Base-by-base conservation (phyloP, 2,888 invertebrate species). In the Agrochola litura region DNA sequence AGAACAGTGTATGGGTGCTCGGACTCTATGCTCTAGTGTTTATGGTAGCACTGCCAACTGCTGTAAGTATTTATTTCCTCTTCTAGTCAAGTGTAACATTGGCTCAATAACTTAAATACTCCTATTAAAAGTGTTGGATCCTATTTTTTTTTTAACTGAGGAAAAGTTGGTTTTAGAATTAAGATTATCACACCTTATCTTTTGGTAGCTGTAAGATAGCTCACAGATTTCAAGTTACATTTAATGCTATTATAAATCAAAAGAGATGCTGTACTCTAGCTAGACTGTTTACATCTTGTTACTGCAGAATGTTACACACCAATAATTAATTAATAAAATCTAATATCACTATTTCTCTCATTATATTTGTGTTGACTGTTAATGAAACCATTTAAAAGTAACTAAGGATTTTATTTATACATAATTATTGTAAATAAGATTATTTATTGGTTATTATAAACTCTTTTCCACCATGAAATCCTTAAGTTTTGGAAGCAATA, bases 1-100 rank as follows among this genome's bases (percentile, higher is more conserved):
- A 99, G 95, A 99, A 99, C 94, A 99, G 99, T 87, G 98, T 99
- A 43, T 99, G 99, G 99, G 99, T 99, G 10, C 97, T 99, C 69
- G 99, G 99, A 6, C 97, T 99, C 2, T 99, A 99, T 96, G 99
- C 98, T 8, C 97, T 99, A 71, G 98, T 99, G 1, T 99, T 99
- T 94, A 99, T 99, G 99, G 98, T 99, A 76, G 99, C 99, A 63
- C 96, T 99, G 93, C 99, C 99, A 43, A 98, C 98, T 74, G 98
- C 98, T 83, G 98, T 97, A 94, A 97, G 97, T 97, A 73, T n/a
- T 37, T 30, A 6, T 46, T 46, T 49, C n/a, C 14, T 19, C n/a
- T 66, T 49, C 49, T 67, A 49, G 14, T 49, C 49, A 52, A 30
- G 14, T 16, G 9, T 54, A 52, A 30, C 52, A n/a, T 52, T 52